Evolutionary conservation across 2,888 invertebrate species (phyloP).

Genomic region (Napeogenes inachia): DNA sequence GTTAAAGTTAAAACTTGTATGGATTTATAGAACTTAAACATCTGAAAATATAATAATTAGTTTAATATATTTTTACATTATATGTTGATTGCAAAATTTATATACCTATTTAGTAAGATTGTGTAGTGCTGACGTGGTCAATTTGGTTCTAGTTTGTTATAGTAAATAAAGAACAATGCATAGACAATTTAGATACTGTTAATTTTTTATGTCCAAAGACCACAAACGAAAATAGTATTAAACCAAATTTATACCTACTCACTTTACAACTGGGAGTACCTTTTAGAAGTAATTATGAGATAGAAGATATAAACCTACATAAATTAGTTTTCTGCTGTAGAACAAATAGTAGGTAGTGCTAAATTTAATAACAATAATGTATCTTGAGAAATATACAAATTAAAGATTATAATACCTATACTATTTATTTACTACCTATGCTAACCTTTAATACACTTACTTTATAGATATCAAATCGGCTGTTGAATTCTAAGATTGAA

Average conservation of each 20-base stretch:
- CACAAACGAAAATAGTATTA: conserved; percentile 17
- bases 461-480: no score
- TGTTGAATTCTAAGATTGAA: no score
- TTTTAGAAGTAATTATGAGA: conserved; percentile 39
- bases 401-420: conserved; percentile 24
- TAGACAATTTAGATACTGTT: conserved; percentile 29
- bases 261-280: conserved; percentile 22
- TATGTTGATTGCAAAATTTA: conserved; percentile 26
- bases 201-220: conserved; percentile 28
- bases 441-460: not conserved
- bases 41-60: conserved; percentile 28
- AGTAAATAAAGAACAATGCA: conserved; percentile 20
- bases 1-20: conserved; percentile 28
- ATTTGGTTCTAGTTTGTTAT: conserved; percentile 21
- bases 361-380: conserved; percentile 54
- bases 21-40: conserved; percentile 26
- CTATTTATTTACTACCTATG: conserved; percentile 15
- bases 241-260: conserved; percentile 6
- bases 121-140: conserved; percentile 23
- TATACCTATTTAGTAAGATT: conserved; percentile 22
- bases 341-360: conserved; percentile 58
- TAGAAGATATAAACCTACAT: conserved; percentile 34
- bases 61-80: conserved; percentile 24
- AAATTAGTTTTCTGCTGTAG: conserved; percentile 57
- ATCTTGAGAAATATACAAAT: conserved; percentile 66